These are phyloP conservation scores for Plutella xylostella DNA, from an alignment of 2,888 invertebrate genomes.

Conservation along the genomic window DNA sequence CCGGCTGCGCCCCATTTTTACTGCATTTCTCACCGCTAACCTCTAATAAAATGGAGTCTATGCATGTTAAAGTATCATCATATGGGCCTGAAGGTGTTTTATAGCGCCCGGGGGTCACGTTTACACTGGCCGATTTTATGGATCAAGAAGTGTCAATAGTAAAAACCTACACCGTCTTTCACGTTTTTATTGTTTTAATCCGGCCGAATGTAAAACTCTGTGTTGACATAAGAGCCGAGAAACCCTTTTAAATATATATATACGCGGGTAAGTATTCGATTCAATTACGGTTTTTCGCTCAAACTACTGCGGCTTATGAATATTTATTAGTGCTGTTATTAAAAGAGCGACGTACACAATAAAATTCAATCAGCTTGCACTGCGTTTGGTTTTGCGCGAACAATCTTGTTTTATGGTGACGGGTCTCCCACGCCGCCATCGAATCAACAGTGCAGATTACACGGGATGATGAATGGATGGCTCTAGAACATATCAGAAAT, in stretches of 20 bases:
- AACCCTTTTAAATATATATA: constrained; percentile 8
- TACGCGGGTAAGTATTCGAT: constrained; percentile 7
- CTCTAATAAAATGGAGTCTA: constrained; percentile 62
- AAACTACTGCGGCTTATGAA: not conserved
- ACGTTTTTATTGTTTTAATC: constrained; percentile 9
- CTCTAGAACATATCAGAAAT: not conserved
- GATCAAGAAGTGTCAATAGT: constrained; percentile 49
- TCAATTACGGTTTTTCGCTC: constrained; percentile 1
- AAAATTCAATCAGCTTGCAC: constrained; percentile 60
- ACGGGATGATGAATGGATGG: constrained; percentile 4
- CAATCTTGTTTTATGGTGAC: constrained; percentile 58
- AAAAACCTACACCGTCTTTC: constrained; percentile 42
- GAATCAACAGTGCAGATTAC: constrained; percentile 9
- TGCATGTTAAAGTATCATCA: constrained; percentile 67
- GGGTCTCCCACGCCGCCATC: constrained; percentile 48
- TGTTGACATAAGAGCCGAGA: constrained; percentile 2
- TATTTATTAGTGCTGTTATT: constrained; percentile 25
- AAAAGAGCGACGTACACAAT: constrained; percentile 43
- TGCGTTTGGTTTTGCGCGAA: constrained; percentile 39
- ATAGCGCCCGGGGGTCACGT: constrained; percentile 46
- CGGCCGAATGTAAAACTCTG: constrained; percentile 3
- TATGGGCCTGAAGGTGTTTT: constrained; percentile 49
- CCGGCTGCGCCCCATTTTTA: constrained; percentile 4
- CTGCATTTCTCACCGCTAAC: constrained; percentile 40
- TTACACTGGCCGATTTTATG: constrained; percentile 48